Conservation (phyloP, 2,888 invertebrate species). For the Metalampra italica region DNA sequence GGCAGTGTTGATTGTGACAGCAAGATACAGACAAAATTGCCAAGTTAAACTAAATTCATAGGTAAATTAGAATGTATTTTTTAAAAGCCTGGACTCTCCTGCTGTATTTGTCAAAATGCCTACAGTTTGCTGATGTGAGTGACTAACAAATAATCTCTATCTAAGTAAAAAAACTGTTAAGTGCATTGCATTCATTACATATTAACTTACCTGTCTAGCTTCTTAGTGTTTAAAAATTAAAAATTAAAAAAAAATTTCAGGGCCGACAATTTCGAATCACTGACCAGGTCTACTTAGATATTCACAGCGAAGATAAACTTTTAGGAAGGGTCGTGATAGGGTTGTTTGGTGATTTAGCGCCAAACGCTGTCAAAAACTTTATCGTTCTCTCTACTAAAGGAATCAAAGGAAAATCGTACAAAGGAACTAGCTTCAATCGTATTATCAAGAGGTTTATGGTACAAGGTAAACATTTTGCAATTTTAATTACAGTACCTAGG, state of each 20-base stretch:
- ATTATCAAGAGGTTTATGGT: conserved; percentile 94
- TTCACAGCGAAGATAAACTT: conserved; percentile 84
- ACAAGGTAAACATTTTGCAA: conserved; percentile 81
- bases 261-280: conserved; percentile 84
- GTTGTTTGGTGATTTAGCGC: conserved; percentile 91
- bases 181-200: no score
- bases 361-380: conserved; percentile 93
- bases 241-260: conserved; percentile 57
- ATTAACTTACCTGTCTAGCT: not conserved
- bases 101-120: conserved; percentile 19
- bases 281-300: conserved; percentile 89
- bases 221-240: not conserved
- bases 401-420: conserved; percentile 86
- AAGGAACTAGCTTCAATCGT: conserved; percentile 89
- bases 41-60: not conserved
- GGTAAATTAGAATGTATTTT: conserved; percentile 9
- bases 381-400: conserved; percentile 87
- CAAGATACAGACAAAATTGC: not conserved
- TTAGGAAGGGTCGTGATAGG: conserved; percentile 90
- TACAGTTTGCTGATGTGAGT: conserved; percentile 17
- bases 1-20: conserved; percentile 13
- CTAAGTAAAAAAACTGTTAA: no score
- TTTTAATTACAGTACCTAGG: no score
- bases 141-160: not conserved
- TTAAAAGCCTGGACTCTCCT: conserved; percentile 18